Evolutionary conservation across 2,113 vertebrate species (phyloP).

Genomic region (Peromyscus californicus): DNA sequence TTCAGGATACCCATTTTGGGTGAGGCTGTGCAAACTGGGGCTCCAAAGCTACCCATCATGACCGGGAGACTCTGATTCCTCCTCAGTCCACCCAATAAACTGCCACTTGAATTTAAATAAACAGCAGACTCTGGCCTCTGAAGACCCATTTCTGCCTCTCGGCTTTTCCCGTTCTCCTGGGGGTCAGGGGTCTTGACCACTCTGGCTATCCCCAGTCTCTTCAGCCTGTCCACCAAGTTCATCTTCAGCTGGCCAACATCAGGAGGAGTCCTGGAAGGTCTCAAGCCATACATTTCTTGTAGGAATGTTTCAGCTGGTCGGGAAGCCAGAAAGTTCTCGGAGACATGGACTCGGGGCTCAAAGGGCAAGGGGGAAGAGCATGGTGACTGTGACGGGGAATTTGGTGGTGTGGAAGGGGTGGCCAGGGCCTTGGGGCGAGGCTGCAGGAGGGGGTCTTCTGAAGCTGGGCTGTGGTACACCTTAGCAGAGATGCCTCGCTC

Average conservation of each 20-base stretch:
- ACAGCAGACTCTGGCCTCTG: conserved; percentile 89
- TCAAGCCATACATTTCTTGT: conserved; percentile 95
- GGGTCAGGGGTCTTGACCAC: conserved; percentile 86
- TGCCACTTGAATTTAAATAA: conserved; percentile 92
- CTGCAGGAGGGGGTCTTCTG: conserved; percentile 79
- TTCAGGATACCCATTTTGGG: conserved; percentile 89
- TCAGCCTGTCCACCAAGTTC: conserved; percentile 93
- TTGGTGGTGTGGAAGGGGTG: conserved; percentile 90
- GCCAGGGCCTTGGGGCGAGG: conserved; percentile 78
- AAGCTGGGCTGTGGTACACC: conserved; percentile 87
- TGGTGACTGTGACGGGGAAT: conserved; percentile 88
- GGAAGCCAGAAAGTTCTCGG: conserved; percentile 96
- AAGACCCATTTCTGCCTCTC: conserved; percentile 72
- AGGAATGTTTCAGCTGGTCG: conserved; percentile 97
- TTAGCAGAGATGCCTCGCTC: conserved; percentile 97
- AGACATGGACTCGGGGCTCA: conserved; percentile 87
- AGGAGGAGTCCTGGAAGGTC: conserved; percentile 86
- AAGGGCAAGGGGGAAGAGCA: conserved; percentile 89
- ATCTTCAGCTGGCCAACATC: conserved; percentile 90
- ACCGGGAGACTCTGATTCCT: conserved; percentile 97
- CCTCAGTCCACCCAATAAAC: conserved; percentile 93
- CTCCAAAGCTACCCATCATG: conserved; percentile 91
- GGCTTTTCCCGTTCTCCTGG: conserved; percentile 72
- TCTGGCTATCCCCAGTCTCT: conserved; percentile 93
- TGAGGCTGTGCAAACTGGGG: conserved; percentile 84